Conservation (phyloP, 2,113 vertebrate species). For the Melozone crissalis region DNA sequence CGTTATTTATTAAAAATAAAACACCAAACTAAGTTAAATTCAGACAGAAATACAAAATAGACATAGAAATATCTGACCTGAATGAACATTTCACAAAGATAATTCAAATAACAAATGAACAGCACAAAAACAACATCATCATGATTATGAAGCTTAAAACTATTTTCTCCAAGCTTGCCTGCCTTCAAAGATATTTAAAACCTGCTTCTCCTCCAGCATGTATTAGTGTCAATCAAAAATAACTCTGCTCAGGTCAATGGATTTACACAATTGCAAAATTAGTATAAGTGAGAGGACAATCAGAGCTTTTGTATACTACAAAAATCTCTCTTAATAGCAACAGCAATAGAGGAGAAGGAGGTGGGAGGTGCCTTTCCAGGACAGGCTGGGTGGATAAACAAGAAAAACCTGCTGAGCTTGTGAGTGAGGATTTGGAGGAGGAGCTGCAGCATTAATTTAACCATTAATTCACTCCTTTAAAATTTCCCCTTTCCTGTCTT, state of each 20-base stretch:
- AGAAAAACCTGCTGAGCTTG: conserved; percentile 53
- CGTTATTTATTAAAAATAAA: not conserved
- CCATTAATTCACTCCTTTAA: conserved; percentile 22
- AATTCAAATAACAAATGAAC: conserved; percentile 13
- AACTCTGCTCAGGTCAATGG: conserved; percentile 60
- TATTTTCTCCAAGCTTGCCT: conserved; percentile 35
- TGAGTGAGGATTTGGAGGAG: conserved; percentile 13
- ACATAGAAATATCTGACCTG: not conserved
- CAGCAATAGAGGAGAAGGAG: conserved; percentile 31
- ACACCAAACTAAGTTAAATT: not conserved
- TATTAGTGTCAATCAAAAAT: conserved; percentile 62
- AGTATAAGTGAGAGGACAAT: conserved; percentile 63
- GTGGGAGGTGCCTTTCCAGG: conserved; percentile 47
- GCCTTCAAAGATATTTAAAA: conserved; percentile 46
- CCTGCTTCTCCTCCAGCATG: conserved; percentile 27
- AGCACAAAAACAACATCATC: not conserved
- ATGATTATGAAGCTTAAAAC: not conserved
- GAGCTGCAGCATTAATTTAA: conserved; percentile 26
- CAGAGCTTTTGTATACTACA: conserved; percentile 49
- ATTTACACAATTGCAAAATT: conserved; percentile 65
- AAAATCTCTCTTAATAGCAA: conserved; percentile 48
- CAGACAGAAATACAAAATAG: not conserved
- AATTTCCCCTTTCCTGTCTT: not conserved
- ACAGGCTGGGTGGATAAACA: conserved; percentile 37
- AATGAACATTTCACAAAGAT: not conserved